Conservation (phyloP, 2,888 invertebrate genomes). For the Argyra leucocephala region DNA sequence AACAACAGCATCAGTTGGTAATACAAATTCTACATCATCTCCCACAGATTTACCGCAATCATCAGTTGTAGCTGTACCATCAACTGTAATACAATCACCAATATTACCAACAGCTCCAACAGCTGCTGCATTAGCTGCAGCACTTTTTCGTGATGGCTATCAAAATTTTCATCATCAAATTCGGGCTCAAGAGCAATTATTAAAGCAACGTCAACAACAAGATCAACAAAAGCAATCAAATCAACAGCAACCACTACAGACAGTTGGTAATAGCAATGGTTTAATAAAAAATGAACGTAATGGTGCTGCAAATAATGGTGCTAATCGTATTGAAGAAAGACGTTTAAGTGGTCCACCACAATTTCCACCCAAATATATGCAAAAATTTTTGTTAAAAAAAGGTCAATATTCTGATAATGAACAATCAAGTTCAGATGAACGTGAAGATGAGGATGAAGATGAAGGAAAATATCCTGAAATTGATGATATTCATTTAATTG, state of each 20-base stretch:
- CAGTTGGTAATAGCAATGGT: not conserved
- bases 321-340: conserved; percentile 18
- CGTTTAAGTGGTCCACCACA: conserved; percentile 9
- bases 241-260: not conserved
- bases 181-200: conserved; percentile 35
- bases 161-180: conserved; percentile 50
- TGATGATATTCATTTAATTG: conserved; percentile 42
- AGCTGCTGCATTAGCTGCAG: conserved; percentile 39
- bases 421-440: conserved; percentile 27
- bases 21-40: not conserved
- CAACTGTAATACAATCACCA: conserved; percentile 27
- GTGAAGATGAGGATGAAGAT: conserved; percentile 35
- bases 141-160: conserved; percentile 43
- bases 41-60: conserved; percentile 15
- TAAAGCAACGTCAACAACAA: conserved; percentile 27
- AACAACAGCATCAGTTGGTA: conserved; percentile 9
- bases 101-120: conserved; percentile 27
- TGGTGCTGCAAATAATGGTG: conserved; percentile 26
- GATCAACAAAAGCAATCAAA: conserved; percentile 4
- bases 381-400: conserved; percentile 29
- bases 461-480: conserved; percentile 39
- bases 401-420: conserved; percentile 30
- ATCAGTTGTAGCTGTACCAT: conserved; percentile 17
- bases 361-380: conserved; percentile 16
- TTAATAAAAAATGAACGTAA: not conserved